Base-by-base conservation (phyloP, 2,113 vertebrate genomes). In the Penelope pileata region DNA sequence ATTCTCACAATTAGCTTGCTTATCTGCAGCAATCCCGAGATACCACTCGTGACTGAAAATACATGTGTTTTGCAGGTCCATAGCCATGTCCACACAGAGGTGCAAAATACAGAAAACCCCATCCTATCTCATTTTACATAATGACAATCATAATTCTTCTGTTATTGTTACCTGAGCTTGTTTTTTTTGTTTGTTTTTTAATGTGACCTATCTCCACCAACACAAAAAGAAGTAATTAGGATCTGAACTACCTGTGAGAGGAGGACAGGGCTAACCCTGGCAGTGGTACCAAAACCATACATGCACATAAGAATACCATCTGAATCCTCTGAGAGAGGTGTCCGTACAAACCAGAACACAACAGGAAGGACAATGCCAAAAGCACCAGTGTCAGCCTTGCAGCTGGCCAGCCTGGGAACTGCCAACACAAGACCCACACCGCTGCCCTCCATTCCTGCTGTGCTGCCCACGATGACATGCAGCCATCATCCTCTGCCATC, bases 251-350 rank as follows among this genome's bases (percentile, higher is more conserved):
- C 53, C 21, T 48, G 58, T 8, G 32, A 86, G 51, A 86, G 15
- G 11, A 80, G 24, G 30, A 34, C 0, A 68, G 48, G 22, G 38
- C 45, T 69, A 18, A 60, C 2, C 12, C 9, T 30, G 23, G 17
- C 45, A 43, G 47, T 2, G 1, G 21, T 42, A 8, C 22, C 17
- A 70, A 38, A 34, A 85, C 34, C 0, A 0, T 11, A 18, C 8
- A 11, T 12, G 32, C 21, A 23, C 5, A 0, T 17, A 58, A 36
- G 59, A 40, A 3, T 2, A 0, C 10, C 0, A 0, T 12, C 47
- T 51, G 58, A 82, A 74, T 34, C 58, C 16, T 50, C 29, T 2
- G 2, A 42, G 18, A 73, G 15, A 0, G 0, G 13, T 23, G 7
- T 38, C 30, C 2, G 1, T 32, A 60, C 14, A 45, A 73, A 73